Conservation (phyloP, 1,140 invertebrate genomes). For the Caligus rogercresseyi region DNA sequence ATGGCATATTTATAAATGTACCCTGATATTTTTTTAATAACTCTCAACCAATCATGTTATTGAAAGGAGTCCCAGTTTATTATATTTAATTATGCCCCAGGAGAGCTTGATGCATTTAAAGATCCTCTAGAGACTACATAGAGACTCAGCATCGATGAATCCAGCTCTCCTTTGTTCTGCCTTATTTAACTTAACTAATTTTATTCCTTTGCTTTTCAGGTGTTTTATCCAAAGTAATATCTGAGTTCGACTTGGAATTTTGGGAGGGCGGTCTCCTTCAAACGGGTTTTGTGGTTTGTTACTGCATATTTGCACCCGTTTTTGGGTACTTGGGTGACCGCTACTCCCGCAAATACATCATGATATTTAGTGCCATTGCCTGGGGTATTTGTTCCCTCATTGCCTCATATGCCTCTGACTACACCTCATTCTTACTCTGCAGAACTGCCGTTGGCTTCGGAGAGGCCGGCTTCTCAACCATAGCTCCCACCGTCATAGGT, state of each 20-base stretch:
- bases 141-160: no score
- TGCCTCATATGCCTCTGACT: constrained; percentile 66
- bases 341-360: constrained; percentile 69
- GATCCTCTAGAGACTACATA: no score
- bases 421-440: constrained; percentile 57
- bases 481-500: constrained; percentile 95
- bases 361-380: constrained; percentile 72
- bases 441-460: constrained; percentile 85
- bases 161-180: no score
- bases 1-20: no score
- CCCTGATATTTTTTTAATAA: no score
- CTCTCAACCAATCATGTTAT: no score
- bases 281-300: constrained; percentile 85
- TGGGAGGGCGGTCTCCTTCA: constrained; percentile 67
- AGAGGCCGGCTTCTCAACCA: constrained; percentile 95
- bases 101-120: no score
- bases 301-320: constrained; percentile 90
- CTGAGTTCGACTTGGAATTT: constrained; percentile 52
- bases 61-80: no score
- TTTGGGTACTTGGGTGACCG: constrained; percentile 96
- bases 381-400: constrained; percentile 82
- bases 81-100: no score
- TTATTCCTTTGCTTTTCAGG: constrained; percentile 48
- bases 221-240: constrained; percentile 56
- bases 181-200: no score